Evolutionary conservation across 2,888 invertebrate species (phyloP).

Genomic region (Fabriciana adippe): DNA sequence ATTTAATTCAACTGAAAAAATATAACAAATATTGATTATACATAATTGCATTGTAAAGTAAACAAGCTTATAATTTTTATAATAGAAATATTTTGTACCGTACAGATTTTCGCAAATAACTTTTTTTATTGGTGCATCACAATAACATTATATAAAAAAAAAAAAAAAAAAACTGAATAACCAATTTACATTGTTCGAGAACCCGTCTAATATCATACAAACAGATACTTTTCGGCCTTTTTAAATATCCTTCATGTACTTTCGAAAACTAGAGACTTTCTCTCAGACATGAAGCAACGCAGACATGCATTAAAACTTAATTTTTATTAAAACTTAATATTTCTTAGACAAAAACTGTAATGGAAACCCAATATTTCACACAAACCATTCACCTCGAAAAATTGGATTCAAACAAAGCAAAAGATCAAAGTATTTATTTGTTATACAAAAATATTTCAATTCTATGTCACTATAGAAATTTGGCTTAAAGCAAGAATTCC

Average conservation of each 20-base stretch:
- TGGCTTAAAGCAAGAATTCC: slow-evolving; percentile 14
- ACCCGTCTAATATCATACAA: too few relatives aligned
- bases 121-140: too few relatives aligned
- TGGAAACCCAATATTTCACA: slow-evolving; percentile 1
- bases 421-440: slow-evolving; percentile 16
- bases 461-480: slow-evolving; percentile 15
- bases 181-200: too few relatives aligned
- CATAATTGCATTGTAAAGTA: slow-evolving; percentile 1
- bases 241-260: too few relatives aligned
- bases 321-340: background rate
- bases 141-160: too few relatives aligned
- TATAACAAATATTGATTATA: background rate
- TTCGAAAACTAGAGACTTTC: too few relatives aligned
- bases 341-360: slow-evolving; percentile 1
- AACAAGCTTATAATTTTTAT: slow-evolving; percentile 11
- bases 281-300: too few relatives aligned
- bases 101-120: slow-evolving; percentile 8
- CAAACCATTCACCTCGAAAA: slow-evolving; percentile 9
- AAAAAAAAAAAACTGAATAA: too few relatives aligned
- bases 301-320: too few relatives aligned
- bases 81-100: slow-evolving; percentile 9
- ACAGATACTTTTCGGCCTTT: too few relatives aligned
- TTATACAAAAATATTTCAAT: slow-evolving; percentile 8
- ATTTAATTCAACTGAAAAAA: background rate
- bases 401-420: slow-evolving; percentile 6